Percentiles rank a stretch among this genome's conserved stretches.
Conservation (phyloP, 1,140 invertebrate genomes). For the Trichonephila clavipes region DNA sequence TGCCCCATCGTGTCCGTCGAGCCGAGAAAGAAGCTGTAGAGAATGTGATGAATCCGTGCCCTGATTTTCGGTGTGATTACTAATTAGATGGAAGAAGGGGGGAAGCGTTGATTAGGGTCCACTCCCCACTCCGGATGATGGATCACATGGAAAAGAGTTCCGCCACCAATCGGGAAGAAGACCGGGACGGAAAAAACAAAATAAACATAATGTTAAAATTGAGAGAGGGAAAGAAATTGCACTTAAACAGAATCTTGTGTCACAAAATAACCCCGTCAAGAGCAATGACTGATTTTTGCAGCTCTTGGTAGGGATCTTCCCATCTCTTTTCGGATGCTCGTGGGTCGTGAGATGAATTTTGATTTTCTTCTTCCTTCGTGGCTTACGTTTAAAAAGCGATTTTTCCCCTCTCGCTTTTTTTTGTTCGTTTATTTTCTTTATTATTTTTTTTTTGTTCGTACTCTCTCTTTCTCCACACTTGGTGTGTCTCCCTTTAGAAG, state of each 20-base stretch:
- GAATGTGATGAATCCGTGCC: slow-evolving; percentile 45
- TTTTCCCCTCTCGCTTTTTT: background rate
- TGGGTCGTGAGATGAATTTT: slow-evolving; percentile 48
- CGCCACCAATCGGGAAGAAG: background rate
- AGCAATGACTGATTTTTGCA: slow-evolving; percentile 57
- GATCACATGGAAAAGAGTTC: slow-evolving; percentile 49
- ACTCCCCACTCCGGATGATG: slow-evolving; percentile 48
- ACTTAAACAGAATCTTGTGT: slow-evolving; percentile 48
- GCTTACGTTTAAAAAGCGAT: slow-evolving; percentile 38
- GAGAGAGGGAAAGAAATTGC: slow-evolving; percentile 28
- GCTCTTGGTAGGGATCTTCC: background rate
- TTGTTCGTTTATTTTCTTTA: background rate
- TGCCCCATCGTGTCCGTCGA: slow-evolving; percentile 1
- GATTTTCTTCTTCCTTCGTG: background rate
- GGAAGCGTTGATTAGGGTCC: slow-evolving; percentile 24
- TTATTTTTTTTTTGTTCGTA: background rate
- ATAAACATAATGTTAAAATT: slow-evolving; percentile 15
- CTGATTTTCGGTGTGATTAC: slow-evolving; percentile 54
- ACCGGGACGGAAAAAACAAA: background rate
- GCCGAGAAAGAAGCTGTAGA: background rate
- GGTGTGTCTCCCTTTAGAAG: background rate
- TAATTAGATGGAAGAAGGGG: slow-evolving; percentile 48
- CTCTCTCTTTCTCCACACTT: background rate
- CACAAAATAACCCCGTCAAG: slow-evolving; percentile 62
- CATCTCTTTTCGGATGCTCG: background rate